Base-by-base conservation (phyloP, 2,888 invertebrate species). In the Biston betularia region DNA sequence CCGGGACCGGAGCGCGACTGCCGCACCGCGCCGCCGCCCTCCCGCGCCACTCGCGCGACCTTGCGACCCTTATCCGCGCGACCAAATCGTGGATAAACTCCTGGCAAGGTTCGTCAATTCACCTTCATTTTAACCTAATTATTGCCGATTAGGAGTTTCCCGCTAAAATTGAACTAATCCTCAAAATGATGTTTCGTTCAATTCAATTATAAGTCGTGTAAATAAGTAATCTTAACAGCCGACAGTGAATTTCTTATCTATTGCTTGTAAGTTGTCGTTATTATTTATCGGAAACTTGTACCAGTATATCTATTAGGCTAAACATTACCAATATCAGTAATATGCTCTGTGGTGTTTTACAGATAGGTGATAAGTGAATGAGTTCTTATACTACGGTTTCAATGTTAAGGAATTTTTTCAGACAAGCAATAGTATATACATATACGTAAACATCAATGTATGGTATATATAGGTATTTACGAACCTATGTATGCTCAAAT, bases 61-160 rank as follows among this genome's bases (percentile, higher is more conserved):
- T 72, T 71, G 77, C 77, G 70, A 62, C 68, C 42, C 35, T 68
- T 69, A 81, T 70, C 76, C 82, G 76, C 73, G 78, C 80, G 62
- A 78, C 84, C 82, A 81, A 90, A 86, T 84, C 86, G 81, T 81
- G 84, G 83, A 89, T 86, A 80, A 79, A 85, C 83, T 85, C 85
- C 84, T 82, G 80, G 79, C 84, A 78, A 84, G 81, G 84, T 77
- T 71, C 52, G 54, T 55, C 68, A 63, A 61, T 58, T 72, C 67
- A 65, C 70, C 70, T 69, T 68, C 64, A 45, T 58, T 58, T 63
- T 33, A 57, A 45, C 61, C 63, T 65, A 60, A 68, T 64, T 71
- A 70, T 50, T 58, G 49, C 58, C 63, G 42, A 63, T 63, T 69
- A 70, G 44, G 65, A 38, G 59, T 63, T 65, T 68, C 60, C 45